These are phyloP conservation scores for Acanthaster planci DNA, from an alignment of 35 echinoderm and acorn worm species.

Conservation along the genomic window DNA sequence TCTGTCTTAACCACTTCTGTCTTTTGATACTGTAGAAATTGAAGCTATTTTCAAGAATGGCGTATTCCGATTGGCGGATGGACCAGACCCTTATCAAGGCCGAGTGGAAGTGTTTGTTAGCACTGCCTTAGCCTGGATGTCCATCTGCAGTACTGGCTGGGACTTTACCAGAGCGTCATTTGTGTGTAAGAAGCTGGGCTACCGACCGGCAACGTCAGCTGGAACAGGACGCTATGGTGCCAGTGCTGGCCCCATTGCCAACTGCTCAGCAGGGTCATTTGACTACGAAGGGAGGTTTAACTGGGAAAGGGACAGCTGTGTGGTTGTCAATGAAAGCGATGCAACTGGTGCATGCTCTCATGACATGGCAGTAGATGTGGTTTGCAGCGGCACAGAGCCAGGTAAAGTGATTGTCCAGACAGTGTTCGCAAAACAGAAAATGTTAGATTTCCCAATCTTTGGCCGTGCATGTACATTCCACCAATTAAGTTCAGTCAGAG, in stretches of 20 bases:
- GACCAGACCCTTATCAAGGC: background rate
- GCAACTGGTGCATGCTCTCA: background rate
- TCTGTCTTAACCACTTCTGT: too few relatives aligned
- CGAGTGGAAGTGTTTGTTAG: background rate
- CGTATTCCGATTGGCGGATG: background rate
- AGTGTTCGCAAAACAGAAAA: too few relatives aligned
- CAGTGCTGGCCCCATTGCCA: background rate
- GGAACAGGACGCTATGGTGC: background rate
- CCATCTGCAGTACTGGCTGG: background rate
- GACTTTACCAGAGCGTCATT: background rate
- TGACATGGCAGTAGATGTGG: background rate
- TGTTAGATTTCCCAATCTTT: too few relatives aligned
- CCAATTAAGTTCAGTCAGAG: too few relatives aligned
- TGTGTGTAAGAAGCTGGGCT: background rate
- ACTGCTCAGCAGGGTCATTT: background rate
- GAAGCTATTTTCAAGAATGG: background rate
- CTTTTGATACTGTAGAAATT: too few relatives aligned
- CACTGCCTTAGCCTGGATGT: background rate
- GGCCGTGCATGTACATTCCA: too few relatives aligned
- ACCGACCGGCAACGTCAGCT: background rate
- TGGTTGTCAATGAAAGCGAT: background rate
- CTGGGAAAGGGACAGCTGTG: background rate
- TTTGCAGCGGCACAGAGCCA: background rate
- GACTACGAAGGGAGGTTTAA: too few relatives aligned
- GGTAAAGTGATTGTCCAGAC: background rate